phyloP scores from a whole-genome alignment of 2,888 invertebrate genomes.

The Eucera pruinosa region DNA sequence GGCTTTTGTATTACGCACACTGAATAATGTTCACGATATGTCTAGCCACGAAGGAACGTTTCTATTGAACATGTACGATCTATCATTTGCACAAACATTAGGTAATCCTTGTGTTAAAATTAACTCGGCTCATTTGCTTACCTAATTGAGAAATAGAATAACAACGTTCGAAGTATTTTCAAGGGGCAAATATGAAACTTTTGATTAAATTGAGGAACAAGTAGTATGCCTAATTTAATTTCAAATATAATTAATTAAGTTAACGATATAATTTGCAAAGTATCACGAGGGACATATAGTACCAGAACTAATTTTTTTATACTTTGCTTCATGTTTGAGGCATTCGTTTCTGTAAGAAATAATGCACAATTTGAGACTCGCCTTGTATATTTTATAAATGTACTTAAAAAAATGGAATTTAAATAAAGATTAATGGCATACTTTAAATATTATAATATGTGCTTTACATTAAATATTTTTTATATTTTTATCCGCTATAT shows the following conservation, averaged over 20 bases:
- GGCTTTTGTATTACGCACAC: conserved; percentile 1
- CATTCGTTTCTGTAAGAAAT: no score
- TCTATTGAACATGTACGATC: conserved; percentile 13
- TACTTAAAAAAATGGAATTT: no score
- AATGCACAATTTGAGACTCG: no score
- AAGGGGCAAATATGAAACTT: neutral
- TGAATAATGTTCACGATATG: conserved; percentile 14
- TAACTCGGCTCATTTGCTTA: conserved; percentile 7
- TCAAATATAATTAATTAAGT: neutral
- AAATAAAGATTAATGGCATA: no score
- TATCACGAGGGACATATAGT: no score
- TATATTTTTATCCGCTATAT: no score
- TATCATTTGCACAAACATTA: conserved; percentile 24
- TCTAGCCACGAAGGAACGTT: conserved; percentile 7
- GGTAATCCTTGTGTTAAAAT: conserved; percentile 20
- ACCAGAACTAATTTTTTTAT: no score
- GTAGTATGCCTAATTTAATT: neutral
- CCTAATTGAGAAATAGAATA: neutral
- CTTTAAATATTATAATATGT: no score
- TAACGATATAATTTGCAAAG: no score
- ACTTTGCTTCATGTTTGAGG: no score
- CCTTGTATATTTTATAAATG: no score
- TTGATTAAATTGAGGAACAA: neutral
- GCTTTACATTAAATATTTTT: no score
- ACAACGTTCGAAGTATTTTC: neutral